phyloP scores from a whole-genome alignment of 2,797 vertebrate genomes.

The Hoplostethus atlanticus region DNA sequence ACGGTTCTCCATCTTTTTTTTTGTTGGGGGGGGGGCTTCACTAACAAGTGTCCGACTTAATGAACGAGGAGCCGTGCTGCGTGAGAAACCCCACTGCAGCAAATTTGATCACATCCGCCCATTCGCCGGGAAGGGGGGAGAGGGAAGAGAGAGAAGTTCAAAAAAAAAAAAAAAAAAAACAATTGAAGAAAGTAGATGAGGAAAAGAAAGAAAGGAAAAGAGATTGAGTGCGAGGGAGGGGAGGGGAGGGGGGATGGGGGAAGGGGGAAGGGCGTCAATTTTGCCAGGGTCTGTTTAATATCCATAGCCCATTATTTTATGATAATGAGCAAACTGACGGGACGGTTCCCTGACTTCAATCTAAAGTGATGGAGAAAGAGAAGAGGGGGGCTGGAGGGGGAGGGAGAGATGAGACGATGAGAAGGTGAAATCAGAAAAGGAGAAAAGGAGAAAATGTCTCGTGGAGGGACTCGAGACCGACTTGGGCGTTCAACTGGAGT shows the following conservation, averaged over 20 bases:
- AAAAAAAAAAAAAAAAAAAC: constrained; percentile 18
- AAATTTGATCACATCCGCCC: constrained; percentile 61
- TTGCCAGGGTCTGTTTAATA: constrained; percentile 57
- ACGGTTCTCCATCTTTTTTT: constrained; percentile 9
- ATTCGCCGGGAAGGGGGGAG: constrained; percentile 25
- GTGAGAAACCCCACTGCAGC: constrained; percentile 54
- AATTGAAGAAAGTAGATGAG: neutral
- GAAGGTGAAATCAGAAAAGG: constrained; percentile 21
- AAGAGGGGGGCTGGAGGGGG: constrained; percentile 1
- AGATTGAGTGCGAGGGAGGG: constrained; percentile 48
- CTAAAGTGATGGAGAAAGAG: constrained; percentile 53
- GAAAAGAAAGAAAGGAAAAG: constrained; percentile 42
- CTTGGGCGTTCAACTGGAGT: constrained; percentile 58
- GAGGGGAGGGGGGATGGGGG: constrained; percentile 36
- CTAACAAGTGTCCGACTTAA: constrained; percentile 72
- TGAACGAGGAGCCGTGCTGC: constrained; percentile 53
- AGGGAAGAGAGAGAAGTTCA: constrained; percentile 32
- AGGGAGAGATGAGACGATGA: constrained; percentile 27
- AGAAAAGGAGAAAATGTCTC: constrained; percentile 24
- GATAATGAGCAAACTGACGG: constrained; percentile 79
- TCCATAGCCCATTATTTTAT: constrained; percentile 83
- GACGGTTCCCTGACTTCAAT: constrained; percentile 56
- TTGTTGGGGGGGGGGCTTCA: neutral
- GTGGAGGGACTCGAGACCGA: constrained; percentile 57
- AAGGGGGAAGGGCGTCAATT: constrained; percentile 21